Percentiles rank a stretch among this genome's conserved stretches.
phyloP scores from a whole-genome alignment of 2,888 invertebrate species.

The Sinotaia quadrata region DNA sequence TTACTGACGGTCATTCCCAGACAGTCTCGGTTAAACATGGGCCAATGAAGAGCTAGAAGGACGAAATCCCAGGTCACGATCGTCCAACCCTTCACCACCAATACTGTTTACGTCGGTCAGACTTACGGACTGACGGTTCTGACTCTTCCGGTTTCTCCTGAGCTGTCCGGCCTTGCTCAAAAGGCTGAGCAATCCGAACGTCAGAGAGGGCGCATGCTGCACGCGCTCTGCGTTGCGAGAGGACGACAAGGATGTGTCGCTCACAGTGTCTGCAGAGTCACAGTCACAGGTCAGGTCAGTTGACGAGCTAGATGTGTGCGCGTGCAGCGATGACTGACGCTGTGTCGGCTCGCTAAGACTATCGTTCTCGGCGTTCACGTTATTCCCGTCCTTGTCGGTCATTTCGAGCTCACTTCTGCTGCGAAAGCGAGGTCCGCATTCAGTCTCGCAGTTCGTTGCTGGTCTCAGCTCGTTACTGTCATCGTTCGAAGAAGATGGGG shows the following conservation, averaged over 20 bases:
- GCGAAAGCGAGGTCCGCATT: too few species aligned
- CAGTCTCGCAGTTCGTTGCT: too few species aligned
- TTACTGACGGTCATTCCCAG: too few species aligned
- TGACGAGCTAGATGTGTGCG: neutral
- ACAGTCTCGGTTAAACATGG: too few species aligned
- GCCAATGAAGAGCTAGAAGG: neutral
- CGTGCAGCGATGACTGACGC: neutral
- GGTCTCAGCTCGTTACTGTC: too few species aligned
- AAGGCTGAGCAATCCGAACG: conserved; percentile 22
- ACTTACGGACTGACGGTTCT: conserved; percentile 11
- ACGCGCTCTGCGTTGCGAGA: conserved; percentile 1
- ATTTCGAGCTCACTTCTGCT: too few species aligned
- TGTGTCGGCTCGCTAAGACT: too few species aligned
- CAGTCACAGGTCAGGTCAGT: conserved; percentile 24
- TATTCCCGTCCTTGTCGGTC: too few species aligned
- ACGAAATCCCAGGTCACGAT: neutral
- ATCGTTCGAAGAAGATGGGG: too few species aligned
- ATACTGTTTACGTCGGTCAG: conserved; percentile 15
- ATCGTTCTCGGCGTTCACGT: too few species aligned
- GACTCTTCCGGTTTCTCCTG: neutral
- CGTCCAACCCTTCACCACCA: neutral
- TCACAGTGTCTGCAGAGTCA: conserved; percentile 17
- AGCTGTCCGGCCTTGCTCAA: neutral
- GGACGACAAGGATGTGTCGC: conserved; percentile 15
- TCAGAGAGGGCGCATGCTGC: conserved; percentile 24